Conservation (phyloP, 2,888 invertebrate species). For the Caenorhabditis japonica region DNA sequence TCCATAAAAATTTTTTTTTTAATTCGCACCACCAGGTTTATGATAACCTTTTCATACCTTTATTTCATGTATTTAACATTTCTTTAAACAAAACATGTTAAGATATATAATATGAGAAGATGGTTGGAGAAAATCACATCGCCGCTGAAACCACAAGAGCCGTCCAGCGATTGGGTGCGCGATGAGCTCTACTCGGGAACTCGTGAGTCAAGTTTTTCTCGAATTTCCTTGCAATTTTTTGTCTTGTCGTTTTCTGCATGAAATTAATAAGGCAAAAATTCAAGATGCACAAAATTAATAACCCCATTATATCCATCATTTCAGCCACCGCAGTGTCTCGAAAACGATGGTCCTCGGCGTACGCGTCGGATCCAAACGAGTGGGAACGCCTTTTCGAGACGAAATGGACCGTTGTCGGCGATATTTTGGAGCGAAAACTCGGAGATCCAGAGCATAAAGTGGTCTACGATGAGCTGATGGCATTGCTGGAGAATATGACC, state of each 20-base stretch:
- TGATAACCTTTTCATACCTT: no score
- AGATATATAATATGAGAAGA: constrained; percentile 33
- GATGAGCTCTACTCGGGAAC: constrained; percentile 39
- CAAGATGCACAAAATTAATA: no score
- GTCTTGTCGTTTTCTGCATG: not conserved
- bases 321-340: constrained; percentile 30
- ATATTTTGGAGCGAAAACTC: constrained; percentile 56
- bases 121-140: constrained; percentile 46
- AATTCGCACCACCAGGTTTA: no score
- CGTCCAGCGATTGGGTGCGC: constrained; percentile 39
- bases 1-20: constrained; percentile 1
- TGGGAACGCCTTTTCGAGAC: constrained; percentile 71
- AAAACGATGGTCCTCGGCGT: constrained; percentile 63
- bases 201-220: constrained; percentile 13
- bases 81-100: not conserved
- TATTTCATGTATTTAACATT: no score
- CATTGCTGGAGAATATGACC: constrained; percentile 59
- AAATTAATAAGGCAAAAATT: no score
- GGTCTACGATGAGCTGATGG: constrained; percentile 60
- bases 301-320: not conserved
- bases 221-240: not conserved
- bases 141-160: constrained; percentile 35
- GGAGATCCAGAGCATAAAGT: constrained; percentile 55
- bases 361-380: constrained; percentile 73
- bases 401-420: constrained; percentile 52